phyloP scores from a whole-genome alignment of 53 echinoderm and acorn worm genomes.

The Henricia sp. region DNA sequence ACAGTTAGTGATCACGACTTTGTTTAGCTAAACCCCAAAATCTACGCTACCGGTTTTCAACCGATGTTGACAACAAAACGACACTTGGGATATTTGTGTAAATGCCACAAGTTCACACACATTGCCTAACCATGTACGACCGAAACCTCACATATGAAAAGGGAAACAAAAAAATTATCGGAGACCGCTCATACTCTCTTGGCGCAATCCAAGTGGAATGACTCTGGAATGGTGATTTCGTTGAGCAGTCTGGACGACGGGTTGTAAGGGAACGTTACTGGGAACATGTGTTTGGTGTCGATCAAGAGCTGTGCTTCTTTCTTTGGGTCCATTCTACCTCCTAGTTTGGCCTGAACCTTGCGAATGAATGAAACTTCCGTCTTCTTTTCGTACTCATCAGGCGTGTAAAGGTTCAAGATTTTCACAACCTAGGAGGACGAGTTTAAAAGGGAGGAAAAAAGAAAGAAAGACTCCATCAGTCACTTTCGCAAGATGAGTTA shows the following conservation, averaged over 20 bases:
- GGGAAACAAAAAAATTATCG: neutral
- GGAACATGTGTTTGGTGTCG: constrained; percentile 92
- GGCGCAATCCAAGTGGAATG: constrained; percentile 80
- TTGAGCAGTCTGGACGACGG: constrained; percentile 89
- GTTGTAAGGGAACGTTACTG: constrained; percentile 98
- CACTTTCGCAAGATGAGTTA: too few relatives aligned
- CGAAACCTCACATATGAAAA: too few relatives aligned
- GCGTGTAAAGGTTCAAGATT: constrained; percentile 97
- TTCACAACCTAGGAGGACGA: constrained; percentile 99
- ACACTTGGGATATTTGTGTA: too few relatives aligned
- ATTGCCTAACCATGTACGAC: too few relatives aligned
- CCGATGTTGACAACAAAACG: too few relatives aligned
- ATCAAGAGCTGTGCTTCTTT: constrained; percentile 94
- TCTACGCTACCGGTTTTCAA: too few relatives aligned
- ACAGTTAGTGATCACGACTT: too few relatives aligned
- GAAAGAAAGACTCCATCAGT: neutral
- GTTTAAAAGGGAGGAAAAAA: too few relatives aligned
- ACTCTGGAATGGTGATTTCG: constrained; percentile 81
- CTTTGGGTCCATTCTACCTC: constrained; percentile 75
- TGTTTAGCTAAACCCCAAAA: too few relatives aligned
- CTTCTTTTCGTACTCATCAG: constrained; percentile 96
- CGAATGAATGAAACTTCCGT: constrained; percentile 94
- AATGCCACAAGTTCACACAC: too few relatives aligned
- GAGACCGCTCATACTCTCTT: constrained; percentile 67
- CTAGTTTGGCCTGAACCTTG: constrained; percentile 82